phyloP scores from a whole-genome alignment of 2,888 invertebrate genomes.

The Lapara coniferarum region DNA sequence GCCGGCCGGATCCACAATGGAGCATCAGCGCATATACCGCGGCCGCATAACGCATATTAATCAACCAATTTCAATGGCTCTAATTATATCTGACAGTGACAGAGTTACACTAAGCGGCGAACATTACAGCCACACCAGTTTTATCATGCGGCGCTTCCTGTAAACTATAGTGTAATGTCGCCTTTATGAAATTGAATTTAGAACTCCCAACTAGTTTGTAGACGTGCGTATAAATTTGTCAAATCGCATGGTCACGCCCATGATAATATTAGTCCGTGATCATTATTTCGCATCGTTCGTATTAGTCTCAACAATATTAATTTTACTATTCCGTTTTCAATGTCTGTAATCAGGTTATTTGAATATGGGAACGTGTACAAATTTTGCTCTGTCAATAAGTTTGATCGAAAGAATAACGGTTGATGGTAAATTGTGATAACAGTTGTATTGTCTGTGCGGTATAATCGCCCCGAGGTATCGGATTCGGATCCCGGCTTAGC shows the following conservation, averaged over 20 bases:
- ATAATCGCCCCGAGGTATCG: too few species aligned
- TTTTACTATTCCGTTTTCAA: slow-evolving; percentile 9
- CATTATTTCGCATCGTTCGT: slow-evolving; percentile 41
- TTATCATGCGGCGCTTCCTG: slow-evolving; percentile 16
- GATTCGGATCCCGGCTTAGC: too few species aligned
- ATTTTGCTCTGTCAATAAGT: too few species aligned
- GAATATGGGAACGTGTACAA: slow-evolving; percentile 3
- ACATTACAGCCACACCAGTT: slow-evolving; percentile 48
- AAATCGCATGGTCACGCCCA: slow-evolving; percentile 41
- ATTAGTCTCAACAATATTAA: slow-evolving; percentile 12
- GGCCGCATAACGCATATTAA: slow-evolving; percentile 74
- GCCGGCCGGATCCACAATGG: slow-evolving; percentile 60
- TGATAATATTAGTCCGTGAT: slow-evolving; percentile 51
- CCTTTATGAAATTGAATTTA: slow-evolving; percentile 30
- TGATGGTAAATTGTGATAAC: too few species aligned
- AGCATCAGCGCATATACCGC: slow-evolving; percentile 67
- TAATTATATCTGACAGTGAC: slow-evolving; percentile 80
- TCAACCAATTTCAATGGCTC: slow-evolving; percentile 79
- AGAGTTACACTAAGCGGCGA: slow-evolving; percentile 73
- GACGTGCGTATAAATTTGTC: slow-evolving; percentile 34
- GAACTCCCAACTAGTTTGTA: background rate
- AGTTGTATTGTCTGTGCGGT: too few species aligned
- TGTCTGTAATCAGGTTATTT: slow-evolving; percentile 28
- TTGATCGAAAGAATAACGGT: too few species aligned
- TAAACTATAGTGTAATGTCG: slow-evolving; percentile 31